Base-by-base conservation (phyloP, 30 jellyfish, hydroid and myxozoan genomes). In the Aurelia sp. region DNA sequence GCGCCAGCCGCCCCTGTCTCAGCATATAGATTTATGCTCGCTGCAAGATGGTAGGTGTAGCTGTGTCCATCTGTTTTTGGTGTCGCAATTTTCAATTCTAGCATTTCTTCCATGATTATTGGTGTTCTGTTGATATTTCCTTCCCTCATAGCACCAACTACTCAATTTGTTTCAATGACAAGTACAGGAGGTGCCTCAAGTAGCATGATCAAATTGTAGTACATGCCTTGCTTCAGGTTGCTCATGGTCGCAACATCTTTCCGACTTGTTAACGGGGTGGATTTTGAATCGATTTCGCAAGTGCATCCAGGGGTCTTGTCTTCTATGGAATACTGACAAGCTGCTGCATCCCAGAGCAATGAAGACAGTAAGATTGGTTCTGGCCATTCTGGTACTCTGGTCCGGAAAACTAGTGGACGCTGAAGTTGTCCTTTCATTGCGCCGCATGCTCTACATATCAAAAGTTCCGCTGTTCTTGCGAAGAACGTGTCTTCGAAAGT, bases 331-430 rank as follows among this genome's bases (percentile, higher is more conserved):
- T 72, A 72, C 69, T 72, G 82, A 40, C 67, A 72, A 13, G 82
- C 82, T 72, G 82, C 82, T 16, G 67, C 67, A 72, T 50, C 82
- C 82, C 82, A 72, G 21, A 72, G 17, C 27, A 72, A 41, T 16
- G 64, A 50, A 4, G 22, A 15, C 69, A 35, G 27, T 21, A 19
- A 22, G 8, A 72, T 24, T 63, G 20, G 69, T 15, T 22, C 67
- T 27, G 20, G 38, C 33, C 69, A 72, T 4, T 35, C 35, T 30
- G 67, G 67, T 27, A 72, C 82, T 21, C 67, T 30, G 8, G 47
- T 72, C n/a, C 67, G 64, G 30, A 21, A 72, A 35, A 19, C 67
- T 3, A 44, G 12, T 15, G 67, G 20, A 40, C 51, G 51, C 10
- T 40, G 51, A 3, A 40, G 51, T 40, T 40, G 51, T 40, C 51